Conservation (phyloP, 92 coral and sea anemone genomes). For the Meandrina meandrites region DNA sequence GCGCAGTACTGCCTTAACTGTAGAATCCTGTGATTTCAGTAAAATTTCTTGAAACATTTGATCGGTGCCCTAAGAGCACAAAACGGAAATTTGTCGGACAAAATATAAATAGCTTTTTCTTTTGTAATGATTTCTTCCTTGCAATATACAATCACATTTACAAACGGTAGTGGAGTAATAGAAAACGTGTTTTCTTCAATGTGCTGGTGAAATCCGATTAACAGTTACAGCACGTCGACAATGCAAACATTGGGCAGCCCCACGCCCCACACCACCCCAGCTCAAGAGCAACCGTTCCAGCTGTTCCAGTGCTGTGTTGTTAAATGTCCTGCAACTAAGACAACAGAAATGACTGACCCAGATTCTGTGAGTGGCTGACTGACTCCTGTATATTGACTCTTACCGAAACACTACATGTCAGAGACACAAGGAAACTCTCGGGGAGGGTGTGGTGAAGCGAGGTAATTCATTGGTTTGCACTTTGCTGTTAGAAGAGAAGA, state of each 20-base stretch:
- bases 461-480: not conserved
- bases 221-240: not conserved
- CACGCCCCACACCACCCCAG: not conserved
- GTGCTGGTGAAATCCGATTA: not conserved
- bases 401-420: not conserved
- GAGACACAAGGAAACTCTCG: not conserved
- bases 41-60: not conserved
- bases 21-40: not conserved
- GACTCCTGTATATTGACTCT: too few species aligned
- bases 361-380: too few species aligned
- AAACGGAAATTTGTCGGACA: conserved; percentile 13
- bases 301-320: not conserved
- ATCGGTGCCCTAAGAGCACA: not conserved
- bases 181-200: not conserved
- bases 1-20: not conserved
- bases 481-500: not conserved
- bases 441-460: not conserved
- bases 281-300: not conserved
- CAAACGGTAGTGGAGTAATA: not conserved
- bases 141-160: conserved; percentile 24
- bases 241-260: not conserved
- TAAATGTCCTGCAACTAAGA: too few species aligned
- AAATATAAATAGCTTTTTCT: conserved; percentile 39
- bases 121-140: conserved; percentile 18
- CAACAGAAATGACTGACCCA: too few species aligned